These are phyloP conservation scores for Parazoanthus darwini DNA, from an alignment of 92 coral and sea anemone genomes.

Conservation along the genomic window DNA sequence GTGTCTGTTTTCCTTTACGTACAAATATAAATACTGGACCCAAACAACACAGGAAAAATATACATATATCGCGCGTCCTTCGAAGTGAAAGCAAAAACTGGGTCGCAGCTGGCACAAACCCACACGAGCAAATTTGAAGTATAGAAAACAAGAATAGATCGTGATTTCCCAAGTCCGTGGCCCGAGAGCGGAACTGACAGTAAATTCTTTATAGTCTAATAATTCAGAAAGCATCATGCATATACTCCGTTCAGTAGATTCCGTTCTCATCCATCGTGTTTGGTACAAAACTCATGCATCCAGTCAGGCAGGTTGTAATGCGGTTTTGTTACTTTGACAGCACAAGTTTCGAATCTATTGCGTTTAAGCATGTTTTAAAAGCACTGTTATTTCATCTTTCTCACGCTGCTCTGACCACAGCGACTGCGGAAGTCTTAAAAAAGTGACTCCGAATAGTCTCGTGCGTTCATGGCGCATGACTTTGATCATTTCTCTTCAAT, in stretches of 20 bases:
- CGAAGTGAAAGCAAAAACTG: background rate
- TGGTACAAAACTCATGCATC: background rate
- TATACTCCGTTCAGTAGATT: background rate
- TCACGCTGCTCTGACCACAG: background rate
- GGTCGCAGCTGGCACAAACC: background rate
- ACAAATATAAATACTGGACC: background rate
- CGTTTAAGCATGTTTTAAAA: background rate
- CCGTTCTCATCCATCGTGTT: background rate
- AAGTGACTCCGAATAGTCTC: background rate
- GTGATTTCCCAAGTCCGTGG: background rate
- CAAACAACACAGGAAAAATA: background rate
- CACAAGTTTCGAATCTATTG: background rate
- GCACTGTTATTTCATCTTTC: background rate
- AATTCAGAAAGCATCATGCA: background rate
- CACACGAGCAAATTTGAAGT: background rate
- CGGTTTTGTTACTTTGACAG: background rate
- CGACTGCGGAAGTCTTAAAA: constrained; percentile 43
- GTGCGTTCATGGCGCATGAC: constrained; percentile 16
- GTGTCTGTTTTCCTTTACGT: background rate
- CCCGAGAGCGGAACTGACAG: background rate
- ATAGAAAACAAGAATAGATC: background rate
- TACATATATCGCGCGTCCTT: background rate
- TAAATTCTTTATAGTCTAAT: background rate
- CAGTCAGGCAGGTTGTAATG: background rate
- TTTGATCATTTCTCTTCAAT: background rate